Conservation (phyloP, 2,888 invertebrate species). For the Xestia sexstrigata region DNA sequence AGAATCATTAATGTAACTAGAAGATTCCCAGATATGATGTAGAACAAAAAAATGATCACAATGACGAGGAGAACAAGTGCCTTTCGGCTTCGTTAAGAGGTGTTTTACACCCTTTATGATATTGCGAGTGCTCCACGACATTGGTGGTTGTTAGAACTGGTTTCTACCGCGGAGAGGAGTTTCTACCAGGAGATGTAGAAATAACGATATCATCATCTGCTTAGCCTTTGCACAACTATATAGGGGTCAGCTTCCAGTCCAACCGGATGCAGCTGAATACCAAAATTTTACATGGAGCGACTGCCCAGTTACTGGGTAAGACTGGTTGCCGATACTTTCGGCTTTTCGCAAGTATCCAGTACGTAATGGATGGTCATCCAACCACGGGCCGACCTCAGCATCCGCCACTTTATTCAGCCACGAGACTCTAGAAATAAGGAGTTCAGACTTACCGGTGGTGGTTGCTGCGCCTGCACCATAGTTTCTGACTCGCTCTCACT, state of each 20-base stretch:
- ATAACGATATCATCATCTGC: neutral
- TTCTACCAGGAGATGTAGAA: neutral
- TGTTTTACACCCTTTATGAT: too few species aligned
- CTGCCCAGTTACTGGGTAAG: neutral
- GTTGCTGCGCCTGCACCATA: conserved; percentile 63
- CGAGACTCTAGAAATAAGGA: neutral
- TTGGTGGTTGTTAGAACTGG: neutral
- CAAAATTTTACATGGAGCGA: neutral
- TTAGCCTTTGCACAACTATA: neutral
- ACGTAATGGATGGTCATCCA: neutral
- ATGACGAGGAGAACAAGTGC: too few species aligned
- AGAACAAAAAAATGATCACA: too few species aligned
- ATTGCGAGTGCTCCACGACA: neutral
- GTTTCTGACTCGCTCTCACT: conserved; percentile 79
- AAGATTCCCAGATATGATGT: too few species aligned
- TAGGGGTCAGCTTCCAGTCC: neutral
- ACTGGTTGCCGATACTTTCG: neutral
- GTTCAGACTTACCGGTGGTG: conserved; percentile 45
- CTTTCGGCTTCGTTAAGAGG: too few species aligned
- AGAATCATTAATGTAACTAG: too few species aligned
- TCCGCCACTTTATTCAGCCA: neutral
- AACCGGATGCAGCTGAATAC: neutral
- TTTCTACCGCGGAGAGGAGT: neutral
- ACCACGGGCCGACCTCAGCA: neutral
- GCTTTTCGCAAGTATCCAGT: neutral